Evolutionary conservation across 2,888 invertebrate species (phyloP), one percentile per base, ranked within the genome.

Genomic region (Tortricodes alternella): DNA sequence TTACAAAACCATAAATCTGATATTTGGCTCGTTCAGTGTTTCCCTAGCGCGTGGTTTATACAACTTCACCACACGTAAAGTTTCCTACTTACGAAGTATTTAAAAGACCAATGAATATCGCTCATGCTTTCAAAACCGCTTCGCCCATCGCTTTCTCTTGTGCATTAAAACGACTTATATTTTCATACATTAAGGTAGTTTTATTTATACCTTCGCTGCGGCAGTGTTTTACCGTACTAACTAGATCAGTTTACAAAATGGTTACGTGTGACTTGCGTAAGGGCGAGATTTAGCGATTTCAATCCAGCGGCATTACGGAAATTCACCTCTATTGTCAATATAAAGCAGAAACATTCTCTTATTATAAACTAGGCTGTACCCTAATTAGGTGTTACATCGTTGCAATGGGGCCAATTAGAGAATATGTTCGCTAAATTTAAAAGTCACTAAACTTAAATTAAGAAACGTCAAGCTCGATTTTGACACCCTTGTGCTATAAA

Each of bases 211-310:
- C 27, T 18, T 43, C 46, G 34, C 13, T 35, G 38, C 55, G 29
- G 39, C 55, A 39, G 37, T 53, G 51, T 51, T 56, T 55, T 61
- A 59, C 56, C 60, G 53, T 53, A 53, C 50, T 65, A 65, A 67
- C 66, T 63, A 61, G 70, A 71, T 71, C 70, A 66, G 64, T 59
- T 63, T 63, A 63, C 64, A 59, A 62, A 53, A 52, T 57, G 44
- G 66, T 71, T 73, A 71, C 73, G 68, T 70, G 37, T 59, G 60
- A 48, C 59, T 73, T 71, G 66, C 68, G 71, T 64, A 71, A 74
- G 63, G 44, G 46, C 34, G 23, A 49, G 43, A 48, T 56, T 43
- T 56, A 56, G 41, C 34, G 41, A 35, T 46, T 46, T 53, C 46
- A 39, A 27, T 34, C 35, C 41, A 18, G 27, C 8, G 19, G 7